Base-by-base conservation (phyloP, 2,113 vertebrate species). In the Ciconia boyciana region DNA sequence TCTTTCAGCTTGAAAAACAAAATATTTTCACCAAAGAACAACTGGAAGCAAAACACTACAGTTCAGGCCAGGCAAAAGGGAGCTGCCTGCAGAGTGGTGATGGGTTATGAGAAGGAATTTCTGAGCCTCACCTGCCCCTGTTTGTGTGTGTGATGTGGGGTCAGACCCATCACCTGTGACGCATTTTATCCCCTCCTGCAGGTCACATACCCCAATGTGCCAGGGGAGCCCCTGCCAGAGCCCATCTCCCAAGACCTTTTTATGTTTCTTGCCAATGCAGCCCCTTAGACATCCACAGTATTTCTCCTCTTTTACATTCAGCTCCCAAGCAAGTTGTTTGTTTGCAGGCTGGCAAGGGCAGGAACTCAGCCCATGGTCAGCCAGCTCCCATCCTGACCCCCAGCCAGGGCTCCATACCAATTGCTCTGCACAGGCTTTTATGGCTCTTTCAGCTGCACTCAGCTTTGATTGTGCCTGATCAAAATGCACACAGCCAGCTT, bases 401-500 rank as follows among this genome's bases (percentile, higher is more conserved):
- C 64, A 66, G 82, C 94, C 92, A 94, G 91, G 69, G 24, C 89
- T 81, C 69, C 66, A 87, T 71, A 94, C 78, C 91, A 87, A 90
- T 94, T 83, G 83, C 68, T 92, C 80, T 75, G 64, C 76, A 52
- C 51, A 93, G 24, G 95, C 92, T 94, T 97, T 96, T 94, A 97
- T 34, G 25, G 74, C 80, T 92, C 36, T 90, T 94, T 84, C 48
- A 78, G 86, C 69, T 92, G 96, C 83, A 94, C 96, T 96, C 90
- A 93, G 90, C 90, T 93, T 95, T 97, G 95, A 96, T 95, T 92
- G 90, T 93, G 92, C 52, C 65, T 94, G 95, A 97, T 95, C 83
- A 97, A 96, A 95, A 97, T 96, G 96, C 92, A 84, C 41, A 77
- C 3, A 80, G 88, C 72, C 88, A 89, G 89, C 36, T 83, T 65